A percentile compares a stretch with the other conserved stretches of the same genome.
Conservation (phyloP, 2,888 invertebrate species). For the Phalangium opilio region DNA sequence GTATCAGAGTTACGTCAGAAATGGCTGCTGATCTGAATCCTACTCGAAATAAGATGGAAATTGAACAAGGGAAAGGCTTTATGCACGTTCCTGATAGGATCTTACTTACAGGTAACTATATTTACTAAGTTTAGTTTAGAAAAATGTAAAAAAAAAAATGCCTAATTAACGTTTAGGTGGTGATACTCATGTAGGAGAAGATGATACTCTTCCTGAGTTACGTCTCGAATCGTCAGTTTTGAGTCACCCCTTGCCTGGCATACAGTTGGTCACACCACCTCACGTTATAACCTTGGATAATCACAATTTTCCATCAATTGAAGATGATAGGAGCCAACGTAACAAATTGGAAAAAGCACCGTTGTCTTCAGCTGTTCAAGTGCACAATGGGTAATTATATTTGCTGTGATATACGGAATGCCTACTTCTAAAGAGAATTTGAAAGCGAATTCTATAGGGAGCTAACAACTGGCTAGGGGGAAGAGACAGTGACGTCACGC, state of each 20-base stretch:
- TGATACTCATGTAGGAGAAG: slow-evolving; percentile 9
- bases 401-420: too few species aligned
- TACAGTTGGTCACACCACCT: slow-evolving; percentile 58
- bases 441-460: too few species aligned
- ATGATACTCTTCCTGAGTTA: slow-evolving; percentile 60
- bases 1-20: slow-evolving; percentile 48
- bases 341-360: too few species aligned
- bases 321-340: slow-evolving; percentile 9
- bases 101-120: slow-evolving; percentile 57
- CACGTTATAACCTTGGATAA: slow-evolving; percentile 70
- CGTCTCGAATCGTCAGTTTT: slow-evolving; percentile 45
- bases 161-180: slow-evolving; percentile 5
- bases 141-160: too few species aligned
- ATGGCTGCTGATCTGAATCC: slow-evolving; percentile 9
- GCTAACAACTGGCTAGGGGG: too few species aligned
- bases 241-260: slow-evolving; percentile 4
- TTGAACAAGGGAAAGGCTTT: slow-evolving; percentile 9
- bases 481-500: too few species aligned
- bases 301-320: slow-evolving; percentile 22
- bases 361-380: too few species aligned
- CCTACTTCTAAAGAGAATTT: too few species aligned
- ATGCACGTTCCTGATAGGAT: slow-evolving; percentile 92
- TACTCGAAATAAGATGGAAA: not conserved
- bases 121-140: too few species aligned
- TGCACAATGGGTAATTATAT: too few species aligned